Base-by-base conservation (phyloP, 53 echinoderm and acorn worm species). In the Astropecten irregularis region DNA sequence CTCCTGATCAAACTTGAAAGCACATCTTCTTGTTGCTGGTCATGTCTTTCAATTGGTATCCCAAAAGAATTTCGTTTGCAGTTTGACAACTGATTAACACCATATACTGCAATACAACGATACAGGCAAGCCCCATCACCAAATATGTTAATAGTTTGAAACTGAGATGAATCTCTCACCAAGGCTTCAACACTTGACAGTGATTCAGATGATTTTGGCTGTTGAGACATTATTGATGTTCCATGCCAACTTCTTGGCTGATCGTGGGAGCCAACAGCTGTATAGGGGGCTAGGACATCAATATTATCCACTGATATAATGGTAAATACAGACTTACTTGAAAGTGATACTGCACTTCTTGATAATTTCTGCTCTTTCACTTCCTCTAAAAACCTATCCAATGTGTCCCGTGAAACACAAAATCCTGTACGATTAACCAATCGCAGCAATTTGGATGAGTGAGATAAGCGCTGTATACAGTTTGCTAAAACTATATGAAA, bases 41-140 rank as follows among this genome's bases (percentile, higher is more conserved):
- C 8, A 0, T 1, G 44, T 27, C 20, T 13, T 1, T 60, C 44
- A 10, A 49, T 23, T 61, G 60, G 63, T n/a, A 81, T 40, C 55
- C 38, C 60, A 81, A 37, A 4, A 2, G 55, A 46, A 16, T 40
- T 44, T 27, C 62, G 44, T 15, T 26, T 16, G 63, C 61, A 49
- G 22, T 38, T 40, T 28, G 60, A 38, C 20, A 49, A 62, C 22
- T 81, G 49, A 1, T n/a, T 50, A 32, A 49, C 51, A 15, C 65
- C 49, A 82, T 35, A 50, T n/a, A 82, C 52, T 14, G 82, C 67
- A 27, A 82, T 27, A 21, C 66, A 49, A 29, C 82, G 82, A 26
- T 82, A 82, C 47, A 82, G 36, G 66, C 66, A 82, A 1, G 66
- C 49, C 18, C 82, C 82, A 66, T 82, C 82, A 50, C 82, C 82